Percentiles rank a stretch among this genome's conserved stretches.
These are phyloP conservation scores for Campylorhamphus procurvoides DNA, from an alignment of 2,113 vertebrate species.

Conservation along the genomic window DNA sequence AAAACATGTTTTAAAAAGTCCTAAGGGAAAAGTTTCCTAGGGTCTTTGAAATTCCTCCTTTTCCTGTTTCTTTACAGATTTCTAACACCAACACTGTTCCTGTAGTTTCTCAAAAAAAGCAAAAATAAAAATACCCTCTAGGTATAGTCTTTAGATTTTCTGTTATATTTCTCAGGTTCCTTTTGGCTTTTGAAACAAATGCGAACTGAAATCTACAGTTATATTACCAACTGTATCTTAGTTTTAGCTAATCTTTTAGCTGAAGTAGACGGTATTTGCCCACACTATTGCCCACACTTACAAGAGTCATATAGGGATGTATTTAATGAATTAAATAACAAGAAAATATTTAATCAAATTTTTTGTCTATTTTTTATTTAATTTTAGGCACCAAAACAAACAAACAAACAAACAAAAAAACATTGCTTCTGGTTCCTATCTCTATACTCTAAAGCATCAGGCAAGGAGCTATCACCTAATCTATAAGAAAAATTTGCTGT, in stretches of 20 bases:
- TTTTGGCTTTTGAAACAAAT: conserved; percentile 73
- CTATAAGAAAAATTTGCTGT: neutral
- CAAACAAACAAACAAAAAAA: neutral
- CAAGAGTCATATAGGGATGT: neutral
- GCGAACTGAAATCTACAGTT: conserved; percentile 61
- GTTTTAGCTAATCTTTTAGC: conserved; percentile 62
- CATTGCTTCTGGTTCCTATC: neutral
- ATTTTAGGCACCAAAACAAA: neutral
- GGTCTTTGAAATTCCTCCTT: conserved; percentile 79
- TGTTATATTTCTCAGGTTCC: conserved; percentile 68
- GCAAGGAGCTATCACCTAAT: neutral
- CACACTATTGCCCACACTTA: neutral
- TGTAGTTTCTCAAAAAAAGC: conserved; percentile 71
- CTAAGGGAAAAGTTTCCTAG: conserved; percentile 74
- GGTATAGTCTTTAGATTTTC: conserved; percentile 75
- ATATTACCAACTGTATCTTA: conserved; percentile 60
- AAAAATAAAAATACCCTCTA: conserved; percentile 79
- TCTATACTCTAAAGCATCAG: neutral
- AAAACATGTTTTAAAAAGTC: conserved; percentile 70
- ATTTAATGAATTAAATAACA: neutral
- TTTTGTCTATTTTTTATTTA: neutral
- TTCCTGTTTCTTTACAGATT: conserved; percentile 74
- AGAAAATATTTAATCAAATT: neutral
- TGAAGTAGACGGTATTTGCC: neutral
- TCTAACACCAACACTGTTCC: conserved; percentile 72